Evolutionary conservation across 2,888 invertebrate species (phyloP).

Genomic region (Sussaba pulchella): DNA sequence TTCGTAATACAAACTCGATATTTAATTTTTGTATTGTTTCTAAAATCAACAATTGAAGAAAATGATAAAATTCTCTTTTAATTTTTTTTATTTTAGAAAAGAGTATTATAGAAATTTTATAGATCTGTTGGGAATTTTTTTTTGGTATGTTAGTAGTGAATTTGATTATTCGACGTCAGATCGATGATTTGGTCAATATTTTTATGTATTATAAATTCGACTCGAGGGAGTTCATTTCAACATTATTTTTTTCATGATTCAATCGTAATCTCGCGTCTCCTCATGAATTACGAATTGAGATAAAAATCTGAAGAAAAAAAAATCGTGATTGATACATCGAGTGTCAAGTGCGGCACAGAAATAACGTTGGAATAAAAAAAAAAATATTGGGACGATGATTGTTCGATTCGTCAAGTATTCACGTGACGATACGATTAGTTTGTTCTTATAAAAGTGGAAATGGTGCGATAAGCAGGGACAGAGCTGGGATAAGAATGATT

Average conservation of each 20-base stretch:
- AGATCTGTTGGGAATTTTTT: neutral
- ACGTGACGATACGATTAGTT: neutral
- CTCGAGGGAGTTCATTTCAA: no score
- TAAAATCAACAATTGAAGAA: no score
- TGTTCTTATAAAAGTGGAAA: constrained; percentile 24
- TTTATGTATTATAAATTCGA: no score
- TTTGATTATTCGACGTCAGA: neutral
- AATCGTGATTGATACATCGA: no score
- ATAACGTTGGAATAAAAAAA: no score
- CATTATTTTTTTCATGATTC: no score
- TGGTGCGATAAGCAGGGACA: constrained; percentile 56
- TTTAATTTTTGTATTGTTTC: neutral
- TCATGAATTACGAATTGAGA: neutral
- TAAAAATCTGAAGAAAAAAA: neutral
- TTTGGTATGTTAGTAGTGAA: neutral
- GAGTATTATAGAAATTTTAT: constrained; percentile 1
- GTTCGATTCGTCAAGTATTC: neutral
- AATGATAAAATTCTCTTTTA: no score
- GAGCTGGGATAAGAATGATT: constrained; percentile 40
- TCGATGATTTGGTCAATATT: neutral
- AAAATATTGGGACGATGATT: no score
- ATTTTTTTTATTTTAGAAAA: neutral
- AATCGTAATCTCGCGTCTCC: no score
- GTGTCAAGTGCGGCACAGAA: no score
- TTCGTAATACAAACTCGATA: neutral